Percentiles rank a stretch among this genome's conserved stretches.
Evolutionary conservation across 1,140 invertebrate genomes (phyloP).

Genomic region (Drosophila sucinea): DNA sequence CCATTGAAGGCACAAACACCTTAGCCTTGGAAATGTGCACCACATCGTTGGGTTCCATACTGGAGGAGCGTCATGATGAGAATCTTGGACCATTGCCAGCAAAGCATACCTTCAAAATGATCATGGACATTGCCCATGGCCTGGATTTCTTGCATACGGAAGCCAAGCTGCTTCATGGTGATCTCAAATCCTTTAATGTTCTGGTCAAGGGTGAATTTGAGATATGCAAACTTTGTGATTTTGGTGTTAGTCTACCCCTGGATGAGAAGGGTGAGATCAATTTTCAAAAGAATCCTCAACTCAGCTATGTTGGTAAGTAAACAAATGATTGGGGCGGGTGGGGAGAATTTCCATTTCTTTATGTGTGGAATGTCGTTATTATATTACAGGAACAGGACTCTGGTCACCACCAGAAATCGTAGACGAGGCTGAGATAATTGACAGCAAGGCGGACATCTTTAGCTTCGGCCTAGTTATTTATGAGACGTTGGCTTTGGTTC

Average conservation of each 20-base stretch:
- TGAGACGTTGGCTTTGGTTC: constrained; percentile 90
- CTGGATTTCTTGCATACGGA: constrained; percentile 91
- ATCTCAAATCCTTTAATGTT: constrained; percentile 93
- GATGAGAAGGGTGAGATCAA: constrained; percentile 87
- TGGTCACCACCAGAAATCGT: constrained; percentile 92
- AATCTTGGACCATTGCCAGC: constrained; percentile 85
- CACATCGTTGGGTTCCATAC: constrained; percentile 87
- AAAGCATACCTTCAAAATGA: constrained; percentile 86
- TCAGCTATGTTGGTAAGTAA: constrained; percentile 84
- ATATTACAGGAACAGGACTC: constrained; percentile 86
- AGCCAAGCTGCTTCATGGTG: constrained; percentile 90
- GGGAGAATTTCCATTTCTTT: constrained; percentile 22
- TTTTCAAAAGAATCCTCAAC: constrained; percentile 83
- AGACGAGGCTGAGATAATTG: constrained; percentile 85
- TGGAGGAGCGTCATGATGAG: constrained; percentile 88
- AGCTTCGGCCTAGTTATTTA: constrained; percentile 90
- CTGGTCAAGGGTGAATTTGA: constrained; percentile 90
- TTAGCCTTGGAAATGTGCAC: constrained; percentile 89
- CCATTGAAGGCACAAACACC: constrained; percentile 86
- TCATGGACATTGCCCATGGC: constrained; percentile 88
- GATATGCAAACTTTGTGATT: constrained; percentile 92
- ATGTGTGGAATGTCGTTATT: background rate
- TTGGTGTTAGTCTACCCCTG: constrained; percentile 90
- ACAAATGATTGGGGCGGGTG: no score
- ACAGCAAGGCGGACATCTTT: constrained; percentile 91